Conservation (phyloP, 2,113 vertebrate species). For the Gymnocephalus cernua region DNA sequence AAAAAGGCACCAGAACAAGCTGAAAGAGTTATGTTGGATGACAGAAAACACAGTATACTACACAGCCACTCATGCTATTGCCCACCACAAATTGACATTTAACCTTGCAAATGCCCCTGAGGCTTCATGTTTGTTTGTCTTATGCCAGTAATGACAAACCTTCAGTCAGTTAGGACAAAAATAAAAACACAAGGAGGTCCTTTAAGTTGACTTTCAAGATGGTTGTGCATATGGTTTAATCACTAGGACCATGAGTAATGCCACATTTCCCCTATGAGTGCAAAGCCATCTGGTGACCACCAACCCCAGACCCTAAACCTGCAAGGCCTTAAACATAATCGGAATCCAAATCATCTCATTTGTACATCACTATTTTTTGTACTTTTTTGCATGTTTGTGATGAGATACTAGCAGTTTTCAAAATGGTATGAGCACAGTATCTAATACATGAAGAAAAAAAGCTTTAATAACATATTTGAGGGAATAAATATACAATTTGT, state of each 20-base stretch:
- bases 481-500: neutral
- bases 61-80: neutral
- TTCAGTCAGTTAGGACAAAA: slow-evolving; percentile 16
- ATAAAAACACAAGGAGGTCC: slow-evolving; percentile 41
- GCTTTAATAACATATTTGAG: neutral
- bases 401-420: neutral
- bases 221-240: slow-evolving; percentile 57
- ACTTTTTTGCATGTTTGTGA: neutral
- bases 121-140: slow-evolving; percentile 22
- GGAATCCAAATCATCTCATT: neutral
- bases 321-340: neutral
- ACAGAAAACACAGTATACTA: neutral
- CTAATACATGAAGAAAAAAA: neutral
- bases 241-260: slow-evolving; percentile 19
- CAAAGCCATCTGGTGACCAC: slow-evolving; percentile 60
- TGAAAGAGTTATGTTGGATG: neutral
- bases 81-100: neutral
- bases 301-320: neutral
- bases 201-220: slow-evolving; percentile 39
- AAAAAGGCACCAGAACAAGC: neutral
- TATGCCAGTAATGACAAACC: slow-evolving; percentile 15
- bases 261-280: slow-evolving; percentile 34
- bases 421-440: too few species aligned
- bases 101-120: neutral
- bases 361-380: neutral